phyloP scores from a whole-genome alignment of 2,888 invertebrate genomes.

The Polyommatus iphigenia region DNA sequence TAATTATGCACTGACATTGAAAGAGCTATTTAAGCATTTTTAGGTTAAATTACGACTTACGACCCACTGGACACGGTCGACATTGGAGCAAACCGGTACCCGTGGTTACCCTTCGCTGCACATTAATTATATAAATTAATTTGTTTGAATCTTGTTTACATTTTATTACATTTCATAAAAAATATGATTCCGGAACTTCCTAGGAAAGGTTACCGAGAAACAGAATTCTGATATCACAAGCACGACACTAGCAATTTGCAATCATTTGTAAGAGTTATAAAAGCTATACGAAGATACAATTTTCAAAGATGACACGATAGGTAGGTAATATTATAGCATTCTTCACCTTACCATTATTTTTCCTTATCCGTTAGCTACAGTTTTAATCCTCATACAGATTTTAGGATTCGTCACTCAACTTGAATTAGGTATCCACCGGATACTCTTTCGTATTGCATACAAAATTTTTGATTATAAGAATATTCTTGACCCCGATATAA shows the following conservation, averaged over 20 bases:
- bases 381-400: not conserved
- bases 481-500: conserved; percentile 26
- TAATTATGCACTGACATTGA: conserved; percentile 24
- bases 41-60: conserved; percentile 57
- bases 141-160: conserved; percentile 32
- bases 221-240: not conserved
- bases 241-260: conserved; percentile 7
- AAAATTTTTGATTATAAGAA: not conserved
- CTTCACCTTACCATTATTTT: too few species aligned
- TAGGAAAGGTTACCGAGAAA: not conserved
- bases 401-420: not conserved
- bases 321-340: too few species aligned
- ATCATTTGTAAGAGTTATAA: not conserved
- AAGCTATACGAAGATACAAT: not conserved
- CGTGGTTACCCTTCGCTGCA: conserved; percentile 73
- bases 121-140: conserved; percentile 46
- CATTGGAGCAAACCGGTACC: conserved; percentile 73
- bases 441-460: not conserved
- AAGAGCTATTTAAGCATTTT: conserved; percentile 40
- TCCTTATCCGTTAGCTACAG: not conserved
- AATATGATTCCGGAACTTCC: conserved; percentile 25
- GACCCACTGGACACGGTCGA: conserved; percentile 74
- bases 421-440: not conserved
- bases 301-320: not conserved
- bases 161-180: conserved; percentile 25